Evolutionary conservation across 2,797 vertebrate genomes (phyloP).

Genomic region (Artibeus jamaicensis): DNA sequence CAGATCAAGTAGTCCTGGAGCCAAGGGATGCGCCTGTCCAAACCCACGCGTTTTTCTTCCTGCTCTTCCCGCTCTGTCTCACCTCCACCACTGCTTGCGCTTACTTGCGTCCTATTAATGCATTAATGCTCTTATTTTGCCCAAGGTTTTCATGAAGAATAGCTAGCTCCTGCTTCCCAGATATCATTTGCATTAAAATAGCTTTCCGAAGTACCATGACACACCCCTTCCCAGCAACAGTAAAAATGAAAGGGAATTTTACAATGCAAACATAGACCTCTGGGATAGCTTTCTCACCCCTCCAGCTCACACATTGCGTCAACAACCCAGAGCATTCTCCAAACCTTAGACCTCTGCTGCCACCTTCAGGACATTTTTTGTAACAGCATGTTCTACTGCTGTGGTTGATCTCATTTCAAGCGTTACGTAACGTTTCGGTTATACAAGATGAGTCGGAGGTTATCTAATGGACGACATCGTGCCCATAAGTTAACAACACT

Average conservation of each 20-base stretch:
- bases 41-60: neutral
- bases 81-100: neutral
- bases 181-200: constrained; percentile 34
- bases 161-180: constrained; percentile 4
- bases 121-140: neutral
- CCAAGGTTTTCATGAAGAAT: constrained; percentile 33
- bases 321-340: neutral
- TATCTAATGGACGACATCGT: neutral
- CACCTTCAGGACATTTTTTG: neutral
- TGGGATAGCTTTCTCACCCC: neutral
- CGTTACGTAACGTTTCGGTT: neutral
- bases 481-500: neutral
- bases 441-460: neutral
- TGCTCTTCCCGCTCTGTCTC: neutral
- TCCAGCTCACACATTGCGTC: fast-evolving
- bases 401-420: neutral
- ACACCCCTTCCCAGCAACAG: constrained; percentile 34
- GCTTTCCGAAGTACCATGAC: neutral
- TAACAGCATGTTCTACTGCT: neutral
- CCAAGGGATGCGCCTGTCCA: neutral
- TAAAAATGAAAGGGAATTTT: neutral
- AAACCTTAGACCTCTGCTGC: neutral
- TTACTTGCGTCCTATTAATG: neutral
- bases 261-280: neutral
- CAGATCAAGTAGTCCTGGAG: neutral